Evolutionary conservation across 2,888 invertebrate species (phyloP).

Genomic region (Drosophila subsilvestris): DNA sequence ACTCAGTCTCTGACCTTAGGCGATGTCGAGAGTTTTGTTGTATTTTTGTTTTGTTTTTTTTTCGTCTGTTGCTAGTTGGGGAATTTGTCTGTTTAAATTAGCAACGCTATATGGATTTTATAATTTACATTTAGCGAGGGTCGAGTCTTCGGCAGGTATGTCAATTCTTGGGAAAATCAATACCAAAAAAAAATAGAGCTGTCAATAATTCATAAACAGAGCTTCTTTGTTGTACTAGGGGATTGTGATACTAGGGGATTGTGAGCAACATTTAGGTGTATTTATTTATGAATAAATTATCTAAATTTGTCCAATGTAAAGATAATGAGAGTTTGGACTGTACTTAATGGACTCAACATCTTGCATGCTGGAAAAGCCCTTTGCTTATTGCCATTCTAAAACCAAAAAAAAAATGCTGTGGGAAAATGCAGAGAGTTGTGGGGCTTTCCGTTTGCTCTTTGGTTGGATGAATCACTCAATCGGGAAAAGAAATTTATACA

Average conservation of each 20-base stretch:
- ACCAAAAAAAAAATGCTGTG: too few relatives aligned
- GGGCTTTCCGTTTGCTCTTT: not conserved
- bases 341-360: too few relatives aligned
- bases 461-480: not conserved
- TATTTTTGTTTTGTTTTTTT: constrained; percentile 11
- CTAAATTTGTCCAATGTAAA: too few relatives aligned
- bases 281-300: not conserved
- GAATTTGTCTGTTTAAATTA: constrained; percentile 61
- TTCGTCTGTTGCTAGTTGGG: constrained; percentile 37
- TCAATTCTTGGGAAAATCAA: constrained; percentile 41
- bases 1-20: constrained; percentile 51
- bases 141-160: constrained; percentile 40
- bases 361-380: too few relatives aligned
- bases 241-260: constrained; percentile 10
- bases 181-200: constrained; percentile 18
- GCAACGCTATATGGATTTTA: constrained; percentile 47
- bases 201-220: constrained; percentile 35
- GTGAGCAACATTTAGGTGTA: not conserved
- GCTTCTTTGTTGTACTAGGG: constrained; percentile 17
- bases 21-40: constrained; percentile 45
- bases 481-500: not conserved
- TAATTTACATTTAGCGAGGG: constrained; percentile 48
- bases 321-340: too few relatives aligned
- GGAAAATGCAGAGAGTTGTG: not conserved
- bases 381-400: too few relatives aligned